These are phyloP conservation scores for Cephus pygmeus DNA, from an alignment of 2,888 invertebrate genomes.

Conservation along the genomic window DNA sequence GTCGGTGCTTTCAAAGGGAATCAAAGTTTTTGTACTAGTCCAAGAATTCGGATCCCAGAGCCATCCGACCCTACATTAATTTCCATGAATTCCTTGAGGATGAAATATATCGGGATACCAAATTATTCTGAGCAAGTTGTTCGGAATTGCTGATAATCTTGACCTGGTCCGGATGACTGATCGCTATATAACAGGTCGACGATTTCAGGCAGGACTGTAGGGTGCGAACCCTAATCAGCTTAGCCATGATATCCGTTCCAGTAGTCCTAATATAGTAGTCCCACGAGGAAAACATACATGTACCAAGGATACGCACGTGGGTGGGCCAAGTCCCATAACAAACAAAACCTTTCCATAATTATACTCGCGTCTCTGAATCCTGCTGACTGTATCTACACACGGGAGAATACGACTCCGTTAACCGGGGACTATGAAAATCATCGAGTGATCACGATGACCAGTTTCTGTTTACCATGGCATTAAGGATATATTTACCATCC, in stretches of 20 bases:
- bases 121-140: background rate
- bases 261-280: background rate
- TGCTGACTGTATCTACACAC: background rate
- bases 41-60: background rate
- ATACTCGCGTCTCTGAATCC: background rate
- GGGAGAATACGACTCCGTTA: background rate
- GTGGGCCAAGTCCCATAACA: background rate
- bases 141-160: background rate
- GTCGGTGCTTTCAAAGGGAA: slow-evolving; percentile 33
- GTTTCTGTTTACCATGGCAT: background rate
- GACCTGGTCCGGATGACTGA: background rate
- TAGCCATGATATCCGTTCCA: background rate
- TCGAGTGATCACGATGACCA: background rate
- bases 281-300: background rate
- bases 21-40: background rate
- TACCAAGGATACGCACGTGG: background rate
- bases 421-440: background rate
- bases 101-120: background rate
- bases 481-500: background rate
- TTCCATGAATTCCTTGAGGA: background rate
- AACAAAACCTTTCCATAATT: background rate
- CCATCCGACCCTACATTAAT: background rate
- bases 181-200: background rate
- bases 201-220: background rate
- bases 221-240: background rate